Conservation (phyloP, 1,140 invertebrate species). For the Lepidostoma basale region DNA sequence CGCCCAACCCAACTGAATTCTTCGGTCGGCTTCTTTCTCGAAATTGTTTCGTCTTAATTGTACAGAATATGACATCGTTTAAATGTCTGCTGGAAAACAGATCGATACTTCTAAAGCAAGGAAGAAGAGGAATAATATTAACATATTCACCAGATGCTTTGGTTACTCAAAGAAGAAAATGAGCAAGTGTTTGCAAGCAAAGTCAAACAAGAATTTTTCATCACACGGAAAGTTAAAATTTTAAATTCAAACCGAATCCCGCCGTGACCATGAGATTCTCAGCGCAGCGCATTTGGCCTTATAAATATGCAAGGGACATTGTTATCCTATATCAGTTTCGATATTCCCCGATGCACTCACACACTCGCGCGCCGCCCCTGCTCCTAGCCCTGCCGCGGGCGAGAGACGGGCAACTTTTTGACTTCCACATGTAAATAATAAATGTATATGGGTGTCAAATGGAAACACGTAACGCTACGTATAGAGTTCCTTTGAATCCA, state of each 20-base stretch:
- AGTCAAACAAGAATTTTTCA: too few species aligned
- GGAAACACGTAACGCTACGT: constrained; percentile 31
- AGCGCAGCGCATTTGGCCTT: constrained; percentile 1
- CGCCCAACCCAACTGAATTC: too few species aligned
- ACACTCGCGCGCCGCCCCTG: too few species aligned
- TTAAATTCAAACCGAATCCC: neutral
- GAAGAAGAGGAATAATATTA: too few species aligned
- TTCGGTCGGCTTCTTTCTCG: too few species aligned
- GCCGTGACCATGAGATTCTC: constrained; percentile 11
- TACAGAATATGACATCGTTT: too few species aligned
- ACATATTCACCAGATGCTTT: neutral
- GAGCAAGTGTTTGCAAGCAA: neutral
- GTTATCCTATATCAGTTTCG: constrained; percentile 4
- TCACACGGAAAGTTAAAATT: neutral
- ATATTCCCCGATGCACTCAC: constrained; percentile 20
- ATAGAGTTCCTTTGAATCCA: constrained; percentile 30
- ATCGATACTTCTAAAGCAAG: too few species aligned
- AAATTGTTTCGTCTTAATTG: too few species aligned
- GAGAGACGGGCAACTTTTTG: neutral
- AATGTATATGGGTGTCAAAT: constrained; percentile 44
- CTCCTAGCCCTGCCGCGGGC: neutral
- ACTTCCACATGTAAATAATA: constrained; percentile 41
- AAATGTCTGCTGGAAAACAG: too few species aligned
- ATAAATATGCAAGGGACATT: constrained; percentile 16
- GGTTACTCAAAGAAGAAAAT: neutral